phyloP scores from a whole-genome alignment of 2,797 vertebrate species.

The Mormyrops attenuatus region DNA sequence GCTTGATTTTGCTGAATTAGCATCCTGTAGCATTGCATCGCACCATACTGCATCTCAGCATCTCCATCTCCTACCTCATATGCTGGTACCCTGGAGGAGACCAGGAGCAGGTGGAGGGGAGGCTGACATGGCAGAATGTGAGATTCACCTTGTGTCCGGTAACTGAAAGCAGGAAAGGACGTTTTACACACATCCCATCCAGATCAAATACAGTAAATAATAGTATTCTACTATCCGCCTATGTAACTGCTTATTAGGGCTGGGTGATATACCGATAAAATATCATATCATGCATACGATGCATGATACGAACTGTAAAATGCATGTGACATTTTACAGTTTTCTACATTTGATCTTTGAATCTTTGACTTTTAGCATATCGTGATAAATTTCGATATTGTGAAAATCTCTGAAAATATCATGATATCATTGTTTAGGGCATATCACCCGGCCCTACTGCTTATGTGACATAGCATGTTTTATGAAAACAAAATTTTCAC shows the following conservation, averaged over 20 bases:
- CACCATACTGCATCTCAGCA: not conserved
- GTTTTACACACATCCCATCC: slow-evolving; percentile 44
- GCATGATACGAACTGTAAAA: too few species aligned
- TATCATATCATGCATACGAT: too few species aligned
- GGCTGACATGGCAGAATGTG: slow-evolving; percentile 22
- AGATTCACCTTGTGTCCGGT: slow-evolving; percentile 30
- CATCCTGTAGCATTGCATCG: not conserved
- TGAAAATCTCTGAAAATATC: not conserved
- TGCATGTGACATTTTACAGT: not conserved
- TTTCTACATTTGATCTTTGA: not conserved
- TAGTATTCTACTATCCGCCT: not conserved
- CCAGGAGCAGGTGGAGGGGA: slow-evolving; percentile 55
- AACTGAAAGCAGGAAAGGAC: not conserved
- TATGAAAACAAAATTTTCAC: not conserved
- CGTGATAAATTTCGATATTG: not conserved
- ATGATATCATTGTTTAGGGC: not conserved
- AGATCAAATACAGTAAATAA: not conserved
- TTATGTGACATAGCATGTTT: not conserved
- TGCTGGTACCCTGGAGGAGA: slow-evolving; percentile 72
- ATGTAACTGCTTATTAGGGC: not conserved
- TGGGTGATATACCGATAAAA: not conserved
- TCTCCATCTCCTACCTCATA: slow-evolving; percentile 64
- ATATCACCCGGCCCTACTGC: not conserved
- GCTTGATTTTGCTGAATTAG: not conserved
- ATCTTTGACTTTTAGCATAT: not conserved